A percentile compares a stretch with the other conserved stretches of the same genome.
These are phyloP conservation scores for Ceriagrion tenellum DNA, from an alignment of 2,888 invertebrate genomes.

Conservation along the genomic window DNA sequence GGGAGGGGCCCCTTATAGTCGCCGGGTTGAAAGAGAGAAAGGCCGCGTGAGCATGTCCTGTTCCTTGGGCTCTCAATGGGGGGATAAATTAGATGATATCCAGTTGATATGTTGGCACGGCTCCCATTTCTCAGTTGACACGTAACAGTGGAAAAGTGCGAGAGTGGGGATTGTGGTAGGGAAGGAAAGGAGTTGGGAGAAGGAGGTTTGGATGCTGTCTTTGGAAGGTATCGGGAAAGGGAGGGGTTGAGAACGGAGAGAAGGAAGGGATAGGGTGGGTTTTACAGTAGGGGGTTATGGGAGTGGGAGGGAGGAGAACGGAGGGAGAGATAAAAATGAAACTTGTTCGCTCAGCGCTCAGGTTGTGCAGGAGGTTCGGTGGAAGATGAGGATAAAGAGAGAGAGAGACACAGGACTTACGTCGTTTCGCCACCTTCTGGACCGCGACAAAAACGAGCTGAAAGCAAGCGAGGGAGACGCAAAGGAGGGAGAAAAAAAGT, in stretches of 20 bases:
- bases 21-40: neutral
- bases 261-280: neutral
- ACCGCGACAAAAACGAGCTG: neutral
- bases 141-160: constrained; percentile 10
- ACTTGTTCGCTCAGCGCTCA: neutral
- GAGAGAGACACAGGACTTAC: neutral
- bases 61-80: constrained; percentile 5
- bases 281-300: neutral
- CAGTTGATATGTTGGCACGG: constrained; percentile 33
- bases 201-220: neutral
- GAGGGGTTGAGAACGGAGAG: neutral
- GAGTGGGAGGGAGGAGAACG: neutral
- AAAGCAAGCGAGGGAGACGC: neutral
- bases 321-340: neutral
- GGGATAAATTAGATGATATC: constrained; percentile 49
- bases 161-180: neutral
- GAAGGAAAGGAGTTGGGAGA: neutral
- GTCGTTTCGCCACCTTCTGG: constrained; percentile 15
- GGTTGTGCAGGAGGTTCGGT: neutral
- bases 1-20: neutral
- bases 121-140: constrained; percentile 50
- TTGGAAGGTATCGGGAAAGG: neutral
- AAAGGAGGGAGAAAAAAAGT: neutral
- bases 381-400: constrained; percentile 1
- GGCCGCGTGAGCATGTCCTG: constrained; percentile 23